Evolutionary conservation across 1,140 invertebrate species (phyloP).

Genomic region (Aphaenogaster ashmeadi): DNA sequence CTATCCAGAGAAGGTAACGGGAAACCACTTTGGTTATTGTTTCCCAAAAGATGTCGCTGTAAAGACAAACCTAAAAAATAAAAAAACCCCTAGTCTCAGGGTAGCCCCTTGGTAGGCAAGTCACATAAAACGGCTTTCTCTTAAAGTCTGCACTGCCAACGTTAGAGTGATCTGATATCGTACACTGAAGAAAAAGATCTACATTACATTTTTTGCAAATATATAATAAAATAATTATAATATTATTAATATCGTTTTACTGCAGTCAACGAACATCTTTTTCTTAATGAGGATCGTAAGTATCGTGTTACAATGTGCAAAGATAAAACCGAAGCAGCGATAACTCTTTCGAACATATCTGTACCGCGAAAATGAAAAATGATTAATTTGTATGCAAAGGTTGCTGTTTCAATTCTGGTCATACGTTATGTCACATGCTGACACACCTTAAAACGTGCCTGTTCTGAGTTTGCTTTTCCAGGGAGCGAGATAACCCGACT

Average conservation of each 20-base stretch:
- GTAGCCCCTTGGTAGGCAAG: no score
- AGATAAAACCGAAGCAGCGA: background rate
- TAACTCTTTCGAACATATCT: slow-evolving; percentile 3
- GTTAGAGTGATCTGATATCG: no score
- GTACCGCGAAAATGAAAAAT: slow-evolving; percentile 18
- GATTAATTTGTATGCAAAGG: background rate
- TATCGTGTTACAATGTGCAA: background rate
- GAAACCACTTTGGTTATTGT: no score
- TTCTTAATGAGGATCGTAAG: background rate
- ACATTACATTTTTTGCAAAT: background rate
- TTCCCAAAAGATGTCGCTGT: no score
- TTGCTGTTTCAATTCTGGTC: background rate
- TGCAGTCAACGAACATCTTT: background rate
- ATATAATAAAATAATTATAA: slow-evolving; percentile 7
- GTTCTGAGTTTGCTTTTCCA: slow-evolving; percentile 20
- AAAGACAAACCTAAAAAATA: no score
- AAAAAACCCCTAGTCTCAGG: no score
- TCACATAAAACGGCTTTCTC: no score
- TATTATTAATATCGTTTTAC: slow-evolving; percentile 8
- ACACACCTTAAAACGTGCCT: slow-evolving; percentile 24
- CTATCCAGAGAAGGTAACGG: background rate
- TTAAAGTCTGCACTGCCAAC: no score
- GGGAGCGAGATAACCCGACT: slow-evolving; percentile 10
- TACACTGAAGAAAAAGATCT: no score
- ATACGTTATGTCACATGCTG: background rate